A percentile compares a stretch with the other conserved stretches of the same genome.
Conservation (phyloP, 2,888 invertebrate species). For the Lasioglossum villosulum region DNA sequence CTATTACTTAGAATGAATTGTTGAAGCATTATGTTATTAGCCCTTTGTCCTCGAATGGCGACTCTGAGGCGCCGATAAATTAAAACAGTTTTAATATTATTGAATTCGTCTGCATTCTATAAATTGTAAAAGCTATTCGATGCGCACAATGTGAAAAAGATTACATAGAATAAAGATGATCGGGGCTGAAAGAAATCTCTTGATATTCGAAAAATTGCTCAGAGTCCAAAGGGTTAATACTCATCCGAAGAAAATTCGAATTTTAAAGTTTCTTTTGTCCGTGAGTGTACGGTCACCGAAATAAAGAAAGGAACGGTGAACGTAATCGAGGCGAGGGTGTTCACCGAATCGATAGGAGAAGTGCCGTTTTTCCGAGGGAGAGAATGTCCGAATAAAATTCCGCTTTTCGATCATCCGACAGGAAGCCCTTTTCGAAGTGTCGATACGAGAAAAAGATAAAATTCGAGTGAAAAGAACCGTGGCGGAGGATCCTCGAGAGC, state of each 20-base stretch:
- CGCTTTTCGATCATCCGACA: slow-evolving; percentile 27
- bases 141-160: no score
- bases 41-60: no score
- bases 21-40: no score
- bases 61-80: no score
- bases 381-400: slow-evolving; percentile 24
- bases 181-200: no score
- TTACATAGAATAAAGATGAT: no score
- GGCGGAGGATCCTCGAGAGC: slow-evolving; percentile 39
- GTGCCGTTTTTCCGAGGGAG: slow-evolving; percentile 34
- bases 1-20: not conserved
- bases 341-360: slow-evolving; percentile 50
- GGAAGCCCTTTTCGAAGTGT: slow-evolving; percentile 33
- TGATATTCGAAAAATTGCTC: no score
- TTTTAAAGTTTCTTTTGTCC: not conserved
- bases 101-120: no score
- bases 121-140: no score
- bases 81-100: no score
- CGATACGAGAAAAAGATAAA: slow-evolving; percentile 38
- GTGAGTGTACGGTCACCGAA: not conserved
- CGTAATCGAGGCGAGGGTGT: slow-evolving; percentile 33
- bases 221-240: not conserved
- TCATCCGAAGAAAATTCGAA: not conserved
- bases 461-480: slow-evolving; percentile 29
- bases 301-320: not conserved